Evolutionary conservation across 2,113 vertebrate species (phyloP), one percentile per base, ranked within the genome.

Genomic region (Seriola quinqueradiata): DNA sequence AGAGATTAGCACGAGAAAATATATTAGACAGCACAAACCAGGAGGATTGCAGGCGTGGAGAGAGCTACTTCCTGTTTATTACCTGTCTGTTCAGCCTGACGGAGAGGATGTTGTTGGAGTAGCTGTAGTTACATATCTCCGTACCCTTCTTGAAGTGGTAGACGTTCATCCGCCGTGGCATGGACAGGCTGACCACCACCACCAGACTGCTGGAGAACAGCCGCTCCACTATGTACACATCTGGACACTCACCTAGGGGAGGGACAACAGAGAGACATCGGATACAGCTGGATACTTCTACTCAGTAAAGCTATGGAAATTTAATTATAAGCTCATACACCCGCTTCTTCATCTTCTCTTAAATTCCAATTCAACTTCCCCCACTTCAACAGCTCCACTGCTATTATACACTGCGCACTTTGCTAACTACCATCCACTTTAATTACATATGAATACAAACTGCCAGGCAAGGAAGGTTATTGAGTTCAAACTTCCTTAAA

Each of bases 121-220:
- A 99, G 95, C 97, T 97, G 86, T 99, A 99, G 91, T 98, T 99
- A 82, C 97, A 99, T 85, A 99, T 98, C 94, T 99, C 97, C 0
- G 97, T 99, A 16, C 97, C 97, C 90, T 98, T 99, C 95, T 98
- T 99, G 92, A 99, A 99, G 93, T 99, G 97, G 73, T 98, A 97
- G 67, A 99, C 97, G 17, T 98, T 98, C 97, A 99, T 99, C 52
- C 97, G 95, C 54, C 96, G 96, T 0, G 97, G 97, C 90, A 96
- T 96, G 10, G 95, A 89, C 75, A 94, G 97, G 63, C 97, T 98
- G 86, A 99, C 97, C 92, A 99, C 97, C 79, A 98, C 97, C 83
- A 99, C 97, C 92, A 99, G 94, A 86, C 97, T 99, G 94, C 97
- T 98, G 93, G 97, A 99, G 95, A 98, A 99, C 75, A 99, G 96